Percentiles rank a stretch among this genome's conserved stretches.
Evolutionary conservation across 2,797 vertebrate genomes (phyloP).

Genomic region (Pelodytes ibericus): DNA sequence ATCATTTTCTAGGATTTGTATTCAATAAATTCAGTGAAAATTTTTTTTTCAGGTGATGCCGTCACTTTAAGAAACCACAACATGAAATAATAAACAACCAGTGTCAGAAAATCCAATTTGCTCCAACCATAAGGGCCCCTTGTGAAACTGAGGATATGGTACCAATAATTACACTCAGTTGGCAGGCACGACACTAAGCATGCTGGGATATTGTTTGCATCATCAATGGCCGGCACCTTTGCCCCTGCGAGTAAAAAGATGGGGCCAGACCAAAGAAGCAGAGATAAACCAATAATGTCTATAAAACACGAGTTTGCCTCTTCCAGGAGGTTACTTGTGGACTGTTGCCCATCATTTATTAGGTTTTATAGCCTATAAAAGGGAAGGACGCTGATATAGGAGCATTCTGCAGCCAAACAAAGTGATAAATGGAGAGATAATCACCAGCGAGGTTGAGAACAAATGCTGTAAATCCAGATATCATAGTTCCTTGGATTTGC

Average conservation of each 20-base stretch:
- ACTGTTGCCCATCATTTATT: conserved; percentile 6
- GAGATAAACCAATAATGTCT: neutral
- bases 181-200: no score
- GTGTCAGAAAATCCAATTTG: no score
- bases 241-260: neutral
- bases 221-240: neutral
- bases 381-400: neutral
- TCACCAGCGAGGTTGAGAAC: neutral
- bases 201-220: no score
- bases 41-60: no score
- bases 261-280: neutral
- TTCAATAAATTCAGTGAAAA: no score
- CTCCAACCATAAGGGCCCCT: no score
- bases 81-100: no score
- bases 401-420: neutral
- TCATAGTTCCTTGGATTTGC: no score
- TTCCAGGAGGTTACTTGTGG: conserved; percentile 11
- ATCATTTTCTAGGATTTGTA: no score
- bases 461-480: neutral
- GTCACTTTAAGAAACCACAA: no score
- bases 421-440: neutral
- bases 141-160: no score
- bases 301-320: neutral
- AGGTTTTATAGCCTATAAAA: conserved; percentile 13
- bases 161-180: no score